Evolutionary conservation across 2,113 vertebrate genomes (phyloP), one percentile per base, ranked within the genome.

Genomic region (Rhynchopsitta pachyrhyncha): DNA sequence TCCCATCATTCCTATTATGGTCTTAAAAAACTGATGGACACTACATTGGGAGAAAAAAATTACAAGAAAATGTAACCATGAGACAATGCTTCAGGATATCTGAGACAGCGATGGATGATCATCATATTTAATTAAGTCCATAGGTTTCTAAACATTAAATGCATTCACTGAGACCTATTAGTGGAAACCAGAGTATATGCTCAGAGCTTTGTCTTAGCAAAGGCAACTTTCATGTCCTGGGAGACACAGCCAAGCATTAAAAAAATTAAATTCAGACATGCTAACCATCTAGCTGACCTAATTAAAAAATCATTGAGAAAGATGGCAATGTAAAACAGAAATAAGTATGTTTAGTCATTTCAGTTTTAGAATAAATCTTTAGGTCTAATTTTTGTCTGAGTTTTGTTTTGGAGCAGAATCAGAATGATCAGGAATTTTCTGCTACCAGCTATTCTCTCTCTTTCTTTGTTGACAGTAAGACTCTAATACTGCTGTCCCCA

Each of bases 111-210:
- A 13, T 84, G 23, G 23, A 50, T 81, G n/a, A 1, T 77, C 9
- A 12, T 24, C 6, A 6, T n/a, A n/a, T 76, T 75, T 85, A 71
- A 44, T 42, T 50, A 79, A 82, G 90, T 64, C 39, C 24, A 57
- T 22, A 27, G 6, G 17, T 80, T 90, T 92, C 60, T 66, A 59
- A 44, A 63, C 1, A 1, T 53, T 64, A 81, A 1, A 8, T 66
- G 7, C 27, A 53, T 81, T 88, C 76, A 74, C 14, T 44, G 18
- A 81, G 27, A 81, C 13, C 17, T 60, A 13, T 59, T 67, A 69
- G 55, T 24, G 50, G 37, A 86, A 85, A 83, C 2, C 0, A 0
- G 14, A 53, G 12, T 3, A 8, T 42, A 50, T 39, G 9, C 13
- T 93, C 52, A 80, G 67, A 90, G 11, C 9, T 77, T 53, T 83